Evolutionary conservation across 2,113 vertebrate species (phyloP).

Genomic region (Mesoclemmys tuberculata): DNA sequence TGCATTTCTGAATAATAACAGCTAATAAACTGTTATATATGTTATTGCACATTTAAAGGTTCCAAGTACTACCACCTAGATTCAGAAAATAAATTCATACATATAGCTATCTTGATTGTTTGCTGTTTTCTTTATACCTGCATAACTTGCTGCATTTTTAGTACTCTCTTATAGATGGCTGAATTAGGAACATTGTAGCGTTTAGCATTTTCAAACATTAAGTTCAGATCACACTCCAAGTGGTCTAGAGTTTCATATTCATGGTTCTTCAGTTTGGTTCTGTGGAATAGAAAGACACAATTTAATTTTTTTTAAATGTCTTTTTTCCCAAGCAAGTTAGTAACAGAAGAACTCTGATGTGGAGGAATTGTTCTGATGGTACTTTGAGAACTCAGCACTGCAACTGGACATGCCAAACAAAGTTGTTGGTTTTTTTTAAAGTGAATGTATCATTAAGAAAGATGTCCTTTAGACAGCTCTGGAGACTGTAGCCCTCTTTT

Average conservation of each 20-base stretch:
- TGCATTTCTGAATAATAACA: not conserved
- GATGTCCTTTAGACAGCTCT: not conserved
- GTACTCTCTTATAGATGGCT: constrained; percentile 94
- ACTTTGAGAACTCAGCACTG: not conserved
- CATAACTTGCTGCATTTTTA: constrained; percentile 97
- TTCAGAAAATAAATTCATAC: not conserved
- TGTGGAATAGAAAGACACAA: constrained; percentile 71
- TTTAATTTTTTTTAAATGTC: not conserved
- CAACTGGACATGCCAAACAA: rapidly evolving
- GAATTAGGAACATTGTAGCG: constrained; percentile 97
- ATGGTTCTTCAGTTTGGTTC: constrained; percentile 95
- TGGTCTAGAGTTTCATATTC: constrained; percentile 96
- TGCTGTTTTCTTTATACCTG: constrained; percentile 82
- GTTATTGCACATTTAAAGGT: not conserved
- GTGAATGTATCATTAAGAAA: not conserved
- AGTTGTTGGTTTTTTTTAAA: not conserved
- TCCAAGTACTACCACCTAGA: not conserved
- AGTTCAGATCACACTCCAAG: constrained; percentile 90
- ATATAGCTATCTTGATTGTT: not conserved
- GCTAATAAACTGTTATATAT: not conserved
- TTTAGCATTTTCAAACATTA: constrained; percentile 99
- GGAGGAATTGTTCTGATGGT: not conserved
- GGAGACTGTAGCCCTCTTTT: not conserved
- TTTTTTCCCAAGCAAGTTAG: not conserved
- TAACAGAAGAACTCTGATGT: not conserved